Percentiles rank a stretch among this genome's conserved stretches.
Evolutionary conservation across 2,113 vertebrate species (phyloP).

Genomic region (Tyrannus savana): DNA sequence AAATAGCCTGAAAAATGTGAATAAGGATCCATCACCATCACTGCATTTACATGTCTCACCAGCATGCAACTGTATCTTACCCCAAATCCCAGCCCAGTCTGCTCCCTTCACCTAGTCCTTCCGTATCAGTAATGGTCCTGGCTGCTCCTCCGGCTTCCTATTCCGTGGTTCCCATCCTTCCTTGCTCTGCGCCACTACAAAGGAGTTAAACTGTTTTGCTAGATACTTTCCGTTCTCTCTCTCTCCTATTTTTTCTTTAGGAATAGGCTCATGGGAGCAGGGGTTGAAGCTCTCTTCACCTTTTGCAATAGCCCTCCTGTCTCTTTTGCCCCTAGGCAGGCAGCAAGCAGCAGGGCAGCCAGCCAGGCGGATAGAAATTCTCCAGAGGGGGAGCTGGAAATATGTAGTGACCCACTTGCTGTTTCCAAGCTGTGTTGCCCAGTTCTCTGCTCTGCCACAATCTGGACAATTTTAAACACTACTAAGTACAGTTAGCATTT

Average conservation of each 20-base stretch:
- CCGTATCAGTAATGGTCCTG: neutral
- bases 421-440: neutral
- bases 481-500: neutral
- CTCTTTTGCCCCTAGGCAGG: neutral
- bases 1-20: neutral
- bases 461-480: neutral
- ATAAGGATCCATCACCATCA: neutral
- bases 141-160: neutral
- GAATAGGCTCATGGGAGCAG: neutral
- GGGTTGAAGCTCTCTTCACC: neutral
- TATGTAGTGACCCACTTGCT: neutral
- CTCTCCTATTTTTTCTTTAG: neutral
- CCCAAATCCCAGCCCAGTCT: neutral
- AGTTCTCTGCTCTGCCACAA: neutral
- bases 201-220: neutral
- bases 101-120: neutral
- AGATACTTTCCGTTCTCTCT: neutral
- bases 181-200: accelerated
- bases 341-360: neutral
- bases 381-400: neutral
- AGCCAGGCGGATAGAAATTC: neutral
- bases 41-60: neutral
- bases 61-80: neutral
- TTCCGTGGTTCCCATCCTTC: neutral
- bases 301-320: neutral